Percentiles rank a stretch among this genome's conserved stretches.
Conservation (phyloP, 1,140 invertebrate genomes). For the Galleria mellonella region DNA sequence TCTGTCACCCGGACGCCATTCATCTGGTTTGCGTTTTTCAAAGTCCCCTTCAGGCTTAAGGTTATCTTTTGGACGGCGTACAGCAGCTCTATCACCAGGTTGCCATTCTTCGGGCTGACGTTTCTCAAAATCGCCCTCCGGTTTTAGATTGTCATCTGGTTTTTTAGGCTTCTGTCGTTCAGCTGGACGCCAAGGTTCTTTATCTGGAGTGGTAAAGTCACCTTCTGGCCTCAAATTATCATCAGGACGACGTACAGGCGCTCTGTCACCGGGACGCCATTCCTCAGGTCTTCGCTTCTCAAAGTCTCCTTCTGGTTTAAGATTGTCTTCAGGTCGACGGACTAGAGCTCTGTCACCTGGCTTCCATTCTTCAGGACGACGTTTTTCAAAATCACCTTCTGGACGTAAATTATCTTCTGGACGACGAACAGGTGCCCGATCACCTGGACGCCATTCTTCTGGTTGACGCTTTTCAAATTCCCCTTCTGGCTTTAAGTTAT, state of each 20-base stretch:
- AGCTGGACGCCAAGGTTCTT: conserved; percentile 61
- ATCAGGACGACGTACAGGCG: conserved; percentile 74
- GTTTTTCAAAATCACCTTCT: conserved; percentile 76
- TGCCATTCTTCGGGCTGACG: conserved; percentile 73
- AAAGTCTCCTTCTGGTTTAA: conserved; percentile 76
- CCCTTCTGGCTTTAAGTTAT: conserved; percentile 76
- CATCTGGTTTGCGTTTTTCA: conserved; percentile 70
- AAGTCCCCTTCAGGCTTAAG: conserved; percentile 74
- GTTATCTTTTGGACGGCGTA: conserved; percentile 64
- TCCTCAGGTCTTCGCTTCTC: conserved; percentile 73
- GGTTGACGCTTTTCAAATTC: conserved; percentile 62
- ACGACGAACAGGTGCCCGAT: conserved; percentile 61
- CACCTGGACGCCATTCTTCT: conserved; percentile 65
- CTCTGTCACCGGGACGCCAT: conserved; percentile 78
- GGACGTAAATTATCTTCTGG: conserved; percentile 74
- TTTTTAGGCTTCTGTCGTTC: conserved; percentile 51
- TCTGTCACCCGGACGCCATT: conserved; percentile 76
- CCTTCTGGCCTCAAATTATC: conserved; percentile 70
- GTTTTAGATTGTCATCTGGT: conserved; percentile 67
- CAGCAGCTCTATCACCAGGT: conserved; percentile 59
- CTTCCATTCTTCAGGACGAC: conserved; percentile 31
- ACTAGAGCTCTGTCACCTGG: not conserved
- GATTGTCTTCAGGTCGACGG: conserved; percentile 71
- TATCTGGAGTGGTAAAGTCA: conserved; percentile 71
- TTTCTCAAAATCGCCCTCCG: conserved; percentile 55